Evolutionary conservation across 2,113 vertebrate genomes (phyloP).

Genomic region (Alethe castanea): DNA sequence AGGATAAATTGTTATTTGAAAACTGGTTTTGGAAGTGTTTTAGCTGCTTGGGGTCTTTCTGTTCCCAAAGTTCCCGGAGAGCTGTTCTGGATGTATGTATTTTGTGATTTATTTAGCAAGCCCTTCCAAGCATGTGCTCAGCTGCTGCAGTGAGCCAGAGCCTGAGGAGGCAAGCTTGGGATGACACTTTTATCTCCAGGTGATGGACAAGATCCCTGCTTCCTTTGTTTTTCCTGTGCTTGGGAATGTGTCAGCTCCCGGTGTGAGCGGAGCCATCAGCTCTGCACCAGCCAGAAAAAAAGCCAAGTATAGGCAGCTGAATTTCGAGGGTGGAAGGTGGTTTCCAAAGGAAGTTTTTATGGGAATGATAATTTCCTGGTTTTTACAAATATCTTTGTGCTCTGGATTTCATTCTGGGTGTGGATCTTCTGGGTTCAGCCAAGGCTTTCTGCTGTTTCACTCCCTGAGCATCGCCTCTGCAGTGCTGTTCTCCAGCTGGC

Average conservation of each 20-base stretch:
- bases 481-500: background rate
- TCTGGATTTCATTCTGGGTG: background rate
- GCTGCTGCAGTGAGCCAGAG: background rate
- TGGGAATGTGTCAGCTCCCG: background rate
- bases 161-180: background rate
- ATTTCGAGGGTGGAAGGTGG: background rate
- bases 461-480: background rate
- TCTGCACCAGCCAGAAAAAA: background rate
- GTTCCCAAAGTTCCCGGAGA: background rate
- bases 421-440: background rate
- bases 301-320: background rate
- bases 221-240: background rate
- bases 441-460: background rate
- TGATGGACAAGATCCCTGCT: background rate
- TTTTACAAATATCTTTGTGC: background rate
- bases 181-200: background rate
- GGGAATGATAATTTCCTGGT: background rate
- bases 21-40: background rate
- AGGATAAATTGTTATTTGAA: background rate
- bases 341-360: background rate
- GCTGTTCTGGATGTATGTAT: background rate
- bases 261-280: background rate
- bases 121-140: background rate
- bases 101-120: background rate
- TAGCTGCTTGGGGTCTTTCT: background rate